Percentiles rank a stretch among this genome's conserved stretches.
Evolutionary conservation across 2,888 invertebrate species (phyloP).

Genomic region (Agriotes lineatus): DNA sequence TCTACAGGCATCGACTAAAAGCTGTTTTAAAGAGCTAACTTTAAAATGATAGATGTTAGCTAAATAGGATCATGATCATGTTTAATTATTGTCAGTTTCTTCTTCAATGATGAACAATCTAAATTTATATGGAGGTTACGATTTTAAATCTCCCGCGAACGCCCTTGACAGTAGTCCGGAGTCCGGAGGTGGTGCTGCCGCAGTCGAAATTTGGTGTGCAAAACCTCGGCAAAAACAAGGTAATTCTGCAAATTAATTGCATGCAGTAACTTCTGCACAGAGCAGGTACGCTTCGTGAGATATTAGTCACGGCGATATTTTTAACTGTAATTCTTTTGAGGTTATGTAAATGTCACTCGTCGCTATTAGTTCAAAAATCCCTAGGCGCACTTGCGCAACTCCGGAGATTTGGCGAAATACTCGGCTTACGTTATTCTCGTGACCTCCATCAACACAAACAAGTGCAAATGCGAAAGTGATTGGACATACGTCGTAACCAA

Average conservation of each 20-base stretch:
- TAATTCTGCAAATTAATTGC: slow-evolving; percentile 1
- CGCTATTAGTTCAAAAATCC: slow-evolving; percentile 16
- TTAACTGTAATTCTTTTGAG: background rate
- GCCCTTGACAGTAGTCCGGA: slow-evolving; percentile 11
- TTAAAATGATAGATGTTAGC: too few relatives aligned
- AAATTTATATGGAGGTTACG: background rate
- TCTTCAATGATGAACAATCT: too few relatives aligned
- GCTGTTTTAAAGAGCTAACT: too few relatives aligned
- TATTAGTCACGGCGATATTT: background rate
- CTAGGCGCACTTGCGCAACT: slow-evolving; percentile 26
- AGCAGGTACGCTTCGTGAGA: background rate
- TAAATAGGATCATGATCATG: too few relatives aligned
- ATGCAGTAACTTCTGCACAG: background rate
- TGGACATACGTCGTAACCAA: slow-evolving; percentile 20
- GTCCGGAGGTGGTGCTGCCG: background rate
- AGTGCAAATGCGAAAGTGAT: too few relatives aligned
- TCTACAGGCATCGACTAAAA: too few relatives aligned
- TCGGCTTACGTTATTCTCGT: background rate
- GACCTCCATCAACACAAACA: background rate
- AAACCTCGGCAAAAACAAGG: background rate
- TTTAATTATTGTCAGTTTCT: too few relatives aligned
- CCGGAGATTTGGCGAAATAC: background rate
- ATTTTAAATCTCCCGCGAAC: slow-evolving; percentile 17
- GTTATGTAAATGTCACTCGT: slow-evolving; percentile 22
- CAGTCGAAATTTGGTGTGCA: background rate